Percentiles rank a stretch among this genome's conserved stretches.
Evolutionary conservation across 2,113 vertebrate genomes (phyloP).

Genomic region (Scomber colias): DNA sequence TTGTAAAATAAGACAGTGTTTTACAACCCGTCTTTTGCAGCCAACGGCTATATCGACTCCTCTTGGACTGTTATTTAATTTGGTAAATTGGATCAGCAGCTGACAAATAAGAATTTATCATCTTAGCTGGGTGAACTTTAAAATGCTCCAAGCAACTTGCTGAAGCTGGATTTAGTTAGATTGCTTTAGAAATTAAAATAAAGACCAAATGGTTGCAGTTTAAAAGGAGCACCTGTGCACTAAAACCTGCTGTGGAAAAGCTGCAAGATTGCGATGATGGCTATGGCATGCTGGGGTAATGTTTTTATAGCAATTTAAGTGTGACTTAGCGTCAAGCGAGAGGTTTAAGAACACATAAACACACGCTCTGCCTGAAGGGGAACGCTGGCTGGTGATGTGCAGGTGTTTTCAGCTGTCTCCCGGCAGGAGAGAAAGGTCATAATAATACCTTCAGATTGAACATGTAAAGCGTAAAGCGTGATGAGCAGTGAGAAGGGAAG

Average conservation of each 20-base stretch:
- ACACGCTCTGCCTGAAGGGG: slow-evolving; percentile 26
- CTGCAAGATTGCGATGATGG: slow-evolving; percentile 45
- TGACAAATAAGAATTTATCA: slow-evolving; percentile 65
- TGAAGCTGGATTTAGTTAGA: slow-evolving; percentile 33
- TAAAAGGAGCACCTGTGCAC: slow-evolving; percentile 27
- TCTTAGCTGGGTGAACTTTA: slow-evolving; percentile 42
- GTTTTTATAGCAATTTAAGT: slow-evolving; percentile 69
- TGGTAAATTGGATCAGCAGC: slow-evolving; percentile 58
- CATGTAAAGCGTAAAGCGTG: slow-evolving; percentile 6
- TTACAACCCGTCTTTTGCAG: slow-evolving; percentile 44
- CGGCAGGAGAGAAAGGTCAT: slow-evolving; percentile 23
- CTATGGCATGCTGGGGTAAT: slow-evolving; percentile 41
- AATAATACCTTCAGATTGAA: slow-evolving; percentile 27
- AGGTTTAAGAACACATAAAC: slow-evolving; percentile 57
- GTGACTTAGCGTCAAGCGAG: slow-evolving; percentile 52
- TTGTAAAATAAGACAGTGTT: slow-evolving; percentile 60
- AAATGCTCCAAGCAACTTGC: slow-evolving; percentile 23
- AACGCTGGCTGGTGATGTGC: slow-evolving; percentile 40
- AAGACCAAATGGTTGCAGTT: slow-evolving; percentile 24
- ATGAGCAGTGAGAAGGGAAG: slow-evolving; percentile 5
- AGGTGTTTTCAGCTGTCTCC: slow-evolving; percentile 55
- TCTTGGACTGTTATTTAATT: slow-evolving; percentile 57
- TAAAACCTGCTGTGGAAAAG: slow-evolving; percentile 25
- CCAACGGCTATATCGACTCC: slow-evolving; percentile 49
- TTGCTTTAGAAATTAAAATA: slow-evolving; percentile 23